phyloP scores from a whole-genome alignment of 2,113 vertebrate species.

The Sylvilagus bachmani region DNA sequence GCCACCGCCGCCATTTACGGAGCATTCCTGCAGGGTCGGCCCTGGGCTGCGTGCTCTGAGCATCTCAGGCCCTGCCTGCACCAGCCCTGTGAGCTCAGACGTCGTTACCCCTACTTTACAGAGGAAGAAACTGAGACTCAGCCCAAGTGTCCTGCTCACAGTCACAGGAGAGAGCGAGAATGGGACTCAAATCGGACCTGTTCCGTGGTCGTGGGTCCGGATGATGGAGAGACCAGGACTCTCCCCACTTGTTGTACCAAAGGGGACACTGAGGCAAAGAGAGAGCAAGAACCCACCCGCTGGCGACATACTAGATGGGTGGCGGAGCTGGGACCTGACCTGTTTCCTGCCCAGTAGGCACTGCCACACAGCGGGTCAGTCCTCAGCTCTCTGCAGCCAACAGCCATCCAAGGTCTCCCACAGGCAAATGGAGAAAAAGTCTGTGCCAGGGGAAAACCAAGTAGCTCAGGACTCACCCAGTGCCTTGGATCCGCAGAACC shows the following conservation, averaged over 20 bases:
- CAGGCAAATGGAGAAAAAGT: conserved; percentile 43
- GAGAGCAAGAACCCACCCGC: neutral
- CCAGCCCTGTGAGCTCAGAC: neutral
- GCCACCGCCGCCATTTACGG: neutral
- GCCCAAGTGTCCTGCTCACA: neutral
- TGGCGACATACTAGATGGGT: neutral
- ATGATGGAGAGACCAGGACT: too few species aligned
- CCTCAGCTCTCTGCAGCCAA: too few species aligned
- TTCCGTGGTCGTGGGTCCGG: neutral
- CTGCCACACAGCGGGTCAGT: neutral
- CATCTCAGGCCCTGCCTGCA: neutral
- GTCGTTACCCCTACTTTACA: neutral
- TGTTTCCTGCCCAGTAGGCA: neutral
- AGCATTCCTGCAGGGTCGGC: neutral
- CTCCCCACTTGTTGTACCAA: neutral
- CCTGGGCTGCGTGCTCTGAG: neutral
- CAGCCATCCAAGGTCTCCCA: neutral
- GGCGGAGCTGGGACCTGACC: neutral
- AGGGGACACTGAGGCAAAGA: neutral
- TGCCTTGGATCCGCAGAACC: conserved; percentile 3
- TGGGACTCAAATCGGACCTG: neutral
- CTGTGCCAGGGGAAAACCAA: neutral
- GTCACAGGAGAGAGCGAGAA: neutral
- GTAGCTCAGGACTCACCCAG: neutral
- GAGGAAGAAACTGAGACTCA: neutral